These are phyloP conservation scores for Akabosia matsudoensis DNA, from an alignment of 1,140 invertebrate genomes.

Conservation along the genomic window DNA sequence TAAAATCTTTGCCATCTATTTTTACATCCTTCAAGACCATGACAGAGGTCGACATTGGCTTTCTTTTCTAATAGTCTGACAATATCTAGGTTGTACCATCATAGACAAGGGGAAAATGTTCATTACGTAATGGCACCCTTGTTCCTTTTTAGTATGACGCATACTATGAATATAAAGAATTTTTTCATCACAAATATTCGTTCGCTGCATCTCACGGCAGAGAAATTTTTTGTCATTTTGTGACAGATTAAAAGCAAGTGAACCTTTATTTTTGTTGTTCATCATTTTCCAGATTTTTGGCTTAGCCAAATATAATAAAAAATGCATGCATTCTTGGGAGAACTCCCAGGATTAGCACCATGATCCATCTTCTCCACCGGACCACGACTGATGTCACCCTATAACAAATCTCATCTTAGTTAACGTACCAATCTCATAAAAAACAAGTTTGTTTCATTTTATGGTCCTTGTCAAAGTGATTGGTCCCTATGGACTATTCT, in stretches of 20 bases:
- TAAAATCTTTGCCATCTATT: no score
- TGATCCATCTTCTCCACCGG: not conserved
- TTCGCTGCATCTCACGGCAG: not conserved
- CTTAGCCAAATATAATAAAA: not conserved
- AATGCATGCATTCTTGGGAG: not conserved
- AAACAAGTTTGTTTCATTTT: constrained; percentile 21
- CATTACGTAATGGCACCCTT: constrained; percentile 5
- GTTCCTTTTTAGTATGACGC: not conserved
- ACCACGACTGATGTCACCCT: not conserved
- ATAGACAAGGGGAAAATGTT: not conserved
- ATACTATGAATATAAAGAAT: not conserved
- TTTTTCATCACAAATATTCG: not conserved
- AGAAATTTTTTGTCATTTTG: not conserved
- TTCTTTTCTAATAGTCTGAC: not conserved
- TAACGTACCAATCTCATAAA: constrained; percentile 13
- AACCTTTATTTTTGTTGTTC: not conserved
- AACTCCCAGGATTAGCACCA: not conserved
- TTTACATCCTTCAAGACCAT: not conserved
- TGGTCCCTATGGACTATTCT: not conserved
- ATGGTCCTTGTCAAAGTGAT: constrained; percentile 18
- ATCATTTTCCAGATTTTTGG: not conserved
- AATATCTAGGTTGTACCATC: not conserved
- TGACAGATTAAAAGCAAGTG: constrained; percentile 14
- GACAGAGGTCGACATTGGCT: not conserved
- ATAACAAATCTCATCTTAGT: constrained; percentile 17